A percentile compares a stretch with the other conserved stretches of the same genome.
Conservation (phyloP, 2,113 vertebrate species). For the Synchiropus splendidus region DNA sequence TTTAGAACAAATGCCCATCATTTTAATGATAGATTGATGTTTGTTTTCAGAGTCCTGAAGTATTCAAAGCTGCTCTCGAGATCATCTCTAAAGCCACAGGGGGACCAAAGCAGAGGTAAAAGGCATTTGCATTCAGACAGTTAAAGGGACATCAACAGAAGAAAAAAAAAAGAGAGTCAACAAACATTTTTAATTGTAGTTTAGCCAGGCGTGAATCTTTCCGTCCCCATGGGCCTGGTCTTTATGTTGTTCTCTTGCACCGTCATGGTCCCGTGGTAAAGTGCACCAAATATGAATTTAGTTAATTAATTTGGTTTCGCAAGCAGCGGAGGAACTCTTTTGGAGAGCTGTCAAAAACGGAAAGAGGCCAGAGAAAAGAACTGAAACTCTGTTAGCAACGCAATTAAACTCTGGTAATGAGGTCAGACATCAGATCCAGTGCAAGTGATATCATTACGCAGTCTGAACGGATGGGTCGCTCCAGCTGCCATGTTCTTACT, state of each 20-base stretch:
- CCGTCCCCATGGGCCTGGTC: too few species aligned
- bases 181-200: too few species aligned
- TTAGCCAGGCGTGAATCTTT: too few species aligned
- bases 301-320: constrained; percentile 83
- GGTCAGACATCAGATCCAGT: constrained; percentile 95
- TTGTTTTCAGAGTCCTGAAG: too few species aligned
- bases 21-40: too few species aligned
- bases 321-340: constrained; percentile 75
- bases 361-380: constrained; percentile 80
- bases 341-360: constrained; percentile 84
- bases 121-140: too few species aligned
- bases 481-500: constrained; percentile 77
- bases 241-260: constrained; percentile 1
- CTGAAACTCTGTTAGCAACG: constrained; percentile 92
- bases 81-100: too few species aligned
- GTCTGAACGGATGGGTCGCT: constrained; percentile 74
- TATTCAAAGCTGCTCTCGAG: too few species aligned
- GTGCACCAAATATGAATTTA: constrained; percentile 62
- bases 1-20: too few species aligned
- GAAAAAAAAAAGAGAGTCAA: too few species aligned
- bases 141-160: too few species aligned
- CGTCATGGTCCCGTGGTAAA: constrained; percentile 36
- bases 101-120: too few species aligned
- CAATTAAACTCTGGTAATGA: constrained; percentile 99
- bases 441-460: constrained; percentile 95